These are phyloP conservation scores for Phortica variegata DNA, from an alignment of 1,140 invertebrate genomes.

Conservation along the genomic window DNA sequence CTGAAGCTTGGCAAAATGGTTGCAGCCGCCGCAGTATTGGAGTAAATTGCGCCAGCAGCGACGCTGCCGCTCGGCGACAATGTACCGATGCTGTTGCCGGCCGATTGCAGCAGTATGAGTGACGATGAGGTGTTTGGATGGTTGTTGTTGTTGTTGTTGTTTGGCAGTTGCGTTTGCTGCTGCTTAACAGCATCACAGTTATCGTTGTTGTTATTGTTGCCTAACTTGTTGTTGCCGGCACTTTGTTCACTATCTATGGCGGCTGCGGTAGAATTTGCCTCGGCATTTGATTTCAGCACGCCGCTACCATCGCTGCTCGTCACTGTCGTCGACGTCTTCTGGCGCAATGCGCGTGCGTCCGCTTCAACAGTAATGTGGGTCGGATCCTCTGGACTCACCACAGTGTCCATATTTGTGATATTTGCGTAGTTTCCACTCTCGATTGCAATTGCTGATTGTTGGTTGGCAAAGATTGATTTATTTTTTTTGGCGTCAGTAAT, in stretches of 20 bases:
- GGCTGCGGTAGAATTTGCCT: not conserved
- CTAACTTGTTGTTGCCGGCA: slow-evolving; percentile 11
- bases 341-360: not conserved
- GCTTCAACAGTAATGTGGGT: too few relatives aligned
- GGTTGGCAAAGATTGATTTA: not conserved
- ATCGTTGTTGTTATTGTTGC: slow-evolving; percentile 1
- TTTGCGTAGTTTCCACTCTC: slow-evolving; percentile 41
- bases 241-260: not conserved
- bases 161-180: slow-evolving; percentile 8
- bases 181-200: slow-evolving; percentile 3
- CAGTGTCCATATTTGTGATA: slow-evolving; percentile 36
- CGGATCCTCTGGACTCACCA: too few relatives aligned
- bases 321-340: slow-evolving; percentile 5
- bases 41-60: slow-evolving; percentile 42
- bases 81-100: slow-evolving; percentile 1
- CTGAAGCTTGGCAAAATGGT: slow-evolving; percentile 73
- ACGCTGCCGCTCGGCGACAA: slow-evolving; percentile 14
- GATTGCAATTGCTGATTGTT: slow-evolving; percentile 31
- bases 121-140: slow-evolving; percentile 20
- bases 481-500: slow-evolving; percentile 3
- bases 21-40: slow-evolving; percentile 57
- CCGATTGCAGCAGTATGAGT: slow-evolving; percentile 32
- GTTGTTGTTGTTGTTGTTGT: slow-evolving; percentile 13
- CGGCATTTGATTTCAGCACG: slow-evolving; percentile 6
- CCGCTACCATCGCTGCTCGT: not conserved